phyloP scores from a whole-genome alignment of 2,888 invertebrate genomes.

The Gonocerus acuteangulatus region DNA sequence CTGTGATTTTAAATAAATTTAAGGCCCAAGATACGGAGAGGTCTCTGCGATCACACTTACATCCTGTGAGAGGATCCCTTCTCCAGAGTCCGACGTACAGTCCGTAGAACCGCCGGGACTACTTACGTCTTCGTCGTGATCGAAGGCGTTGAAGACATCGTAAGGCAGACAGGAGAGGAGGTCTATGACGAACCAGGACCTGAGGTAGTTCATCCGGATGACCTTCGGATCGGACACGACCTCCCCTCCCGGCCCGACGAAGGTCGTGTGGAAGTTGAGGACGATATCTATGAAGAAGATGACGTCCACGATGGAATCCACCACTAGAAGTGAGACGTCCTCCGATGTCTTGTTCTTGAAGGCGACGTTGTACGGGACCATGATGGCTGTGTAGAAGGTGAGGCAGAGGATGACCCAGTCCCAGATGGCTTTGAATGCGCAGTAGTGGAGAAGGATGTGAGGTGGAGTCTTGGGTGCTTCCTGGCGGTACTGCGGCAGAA shows the following conservation, averaged over 20 bases:
- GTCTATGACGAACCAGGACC: conserved; percentile 99
- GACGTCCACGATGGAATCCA: conserved; percentile 97
- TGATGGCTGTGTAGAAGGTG: conserved; percentile 98
- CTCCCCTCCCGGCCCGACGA: conserved; percentile 92
- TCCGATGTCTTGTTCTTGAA: conserved; percentile 99
- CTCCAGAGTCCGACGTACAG: conserved; percentile 29
- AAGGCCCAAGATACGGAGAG: too few relatives aligned
- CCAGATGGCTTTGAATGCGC: conserved; percentile 98
- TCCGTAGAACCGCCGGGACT: conserved; percentile 19
- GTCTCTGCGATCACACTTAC: conserved; percentile 36
- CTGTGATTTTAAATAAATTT: too few relatives aligned
- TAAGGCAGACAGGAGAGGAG: conserved; percentile 97
- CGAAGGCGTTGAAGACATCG: conserved; percentile 99
- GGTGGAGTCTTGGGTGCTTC: conserved; percentile 99
- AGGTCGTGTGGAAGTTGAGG: conserved; percentile 99
- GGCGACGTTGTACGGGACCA: conserved; percentile 99
- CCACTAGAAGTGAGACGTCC: conserved; percentile 87
- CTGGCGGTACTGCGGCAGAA: conserved; percentile 96
- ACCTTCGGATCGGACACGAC: conserved; percentile 98
- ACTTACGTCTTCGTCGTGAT: conserved; percentile 93
- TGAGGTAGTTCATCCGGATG: conserved; percentile 96
- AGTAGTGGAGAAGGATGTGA: conserved; percentile 98
- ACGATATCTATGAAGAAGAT: conserved; percentile 99
- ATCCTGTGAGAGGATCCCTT: conserved; percentile 38
- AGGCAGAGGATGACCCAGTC: conserved; percentile 99